Evolutionary conservation across 2,797 vertebrate genomes (phyloP).

Genomic region (Pseudochromis fuscus): DNA sequence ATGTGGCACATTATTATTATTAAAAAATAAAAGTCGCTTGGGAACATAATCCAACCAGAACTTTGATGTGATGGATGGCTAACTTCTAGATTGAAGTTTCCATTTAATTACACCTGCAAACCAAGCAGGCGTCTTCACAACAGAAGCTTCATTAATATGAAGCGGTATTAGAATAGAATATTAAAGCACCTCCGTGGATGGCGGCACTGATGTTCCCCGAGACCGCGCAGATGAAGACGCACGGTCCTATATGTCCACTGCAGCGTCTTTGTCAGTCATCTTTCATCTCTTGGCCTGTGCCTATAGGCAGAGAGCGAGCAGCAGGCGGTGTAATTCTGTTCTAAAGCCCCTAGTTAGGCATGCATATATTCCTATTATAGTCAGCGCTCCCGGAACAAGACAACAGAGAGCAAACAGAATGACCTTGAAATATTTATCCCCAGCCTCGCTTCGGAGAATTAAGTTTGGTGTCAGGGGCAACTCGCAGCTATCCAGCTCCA

Average conservation of each 20-base stretch:
- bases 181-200: conserved; percentile 7
- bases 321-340: conserved; percentile 76
- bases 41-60: too few relatives aligned
- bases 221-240: conserved; percentile 39
- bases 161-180: conserved; percentile 7
- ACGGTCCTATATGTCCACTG: conserved; percentile 65
- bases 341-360: conserved; percentile 81
- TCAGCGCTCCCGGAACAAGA: conserved; percentile 81
- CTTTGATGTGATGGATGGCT: conserved; percentile 6
- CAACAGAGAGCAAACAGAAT: conserved; percentile 84
- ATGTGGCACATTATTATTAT: too few relatives aligned
- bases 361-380: conserved; percentile 85
- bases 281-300: conserved; percentile 73
- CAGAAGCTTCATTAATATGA: conserved; percentile 28
- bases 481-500: conserved; percentile 74
- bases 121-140: conserved; percentile 17
- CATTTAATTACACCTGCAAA: conserved; percentile 23
- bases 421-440: conserved; percentile 88
- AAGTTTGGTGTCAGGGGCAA: conserved; percentile 82
- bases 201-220: conserved; percentile 2
- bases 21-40: too few relatives aligned
- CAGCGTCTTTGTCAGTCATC: conserved; percentile 64
- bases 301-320: conserved; percentile 75
- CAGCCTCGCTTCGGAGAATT: conserved; percentile 83
- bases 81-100: background rate